Base-by-base conservation (phyloP, 1,140 invertebrate species). In the Doryteuthis pealeii region DNA sequence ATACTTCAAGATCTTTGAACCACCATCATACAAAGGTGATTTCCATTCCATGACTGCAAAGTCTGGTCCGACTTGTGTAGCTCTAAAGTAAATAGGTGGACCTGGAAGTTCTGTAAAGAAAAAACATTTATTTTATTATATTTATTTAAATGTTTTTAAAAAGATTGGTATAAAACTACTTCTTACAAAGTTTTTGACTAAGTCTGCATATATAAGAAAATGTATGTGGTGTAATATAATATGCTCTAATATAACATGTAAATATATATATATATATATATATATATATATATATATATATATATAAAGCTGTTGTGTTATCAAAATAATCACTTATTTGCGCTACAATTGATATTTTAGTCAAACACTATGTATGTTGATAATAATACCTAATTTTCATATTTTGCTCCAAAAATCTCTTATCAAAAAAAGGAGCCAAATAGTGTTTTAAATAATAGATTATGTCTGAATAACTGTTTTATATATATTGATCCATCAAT, bases 21-120 rank as follows among this genome's bases (percentile, higher is more conserved):
- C 97, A 75, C 97, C 97, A 86, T 99, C 96, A 83, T 92, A 92
- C 74, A 92, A 90, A 15, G 97, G 97, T 82, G 89, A 94, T 91
- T 83, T 92, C 97, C 97, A 99, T 0, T 95, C 96, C 1, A 99
- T 85, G 0, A 95, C 96, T 18, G 98, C 96, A 76, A 94, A 96
- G 82, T 97, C 94, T 80, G 94, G 96, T 0, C 95, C 97, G 66
- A 99, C 93, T 75, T 96, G 92, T 83, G 97, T 95, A 0, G 96
- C 91, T 82, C 95, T 94, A 5, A 97, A 96, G 82, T 94, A 92
- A 82, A 97, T 96, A 8, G 97, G 97, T 78, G 96, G 91, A 84
- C 95, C 94, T n/a, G 96, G 96, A 54, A 95, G 93, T 87, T 96
- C 94, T 94, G 83, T 31, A 74, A 73, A 66, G 35, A 68, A 68